Base-by-base conservation (phyloP, 2,888 invertebrate species). In the Diaprepes abbreviatus region DNA sequence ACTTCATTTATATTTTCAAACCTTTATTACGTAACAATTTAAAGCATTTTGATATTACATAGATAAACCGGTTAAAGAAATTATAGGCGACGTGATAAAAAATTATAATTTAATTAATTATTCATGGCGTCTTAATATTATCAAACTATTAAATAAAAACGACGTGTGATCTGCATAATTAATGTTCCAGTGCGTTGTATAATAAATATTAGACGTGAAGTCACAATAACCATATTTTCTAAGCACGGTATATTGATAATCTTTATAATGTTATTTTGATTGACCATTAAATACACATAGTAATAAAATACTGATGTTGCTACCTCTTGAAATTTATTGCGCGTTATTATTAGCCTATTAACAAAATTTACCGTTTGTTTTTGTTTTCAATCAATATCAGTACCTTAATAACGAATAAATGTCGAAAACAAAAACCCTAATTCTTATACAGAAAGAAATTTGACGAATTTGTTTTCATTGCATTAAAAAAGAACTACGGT, bases 101-200 rank as follows among this genome's bases (percentile, higher is more conserved):
- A 43, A 43, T 24, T 38, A 24, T 7, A 28, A 43, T 31, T 17
- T 50, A 24, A 65, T 65, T 65, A 63, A 28, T 65, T 14, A 65
- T 65, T 65, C 64, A 65, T 21, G 35, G 35, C 64, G 43, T 55
- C 64, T 65, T 9, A 65, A 35, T 31, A 65, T 52, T 55, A 65
- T 65, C 40, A 55, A 57, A 52, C 64, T 45, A 65, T 65, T 65
- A 65, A 65, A 65, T 57, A 57, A 65, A 65, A 65, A 38, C 64
- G 54, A 55, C 28, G 31, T 65, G 55, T 52, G 64, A 65, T 65
- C 64, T 54, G 64, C 64, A 65, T 65, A 65, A 65, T 54, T 65
- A 65, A 65, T 65, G 64, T 12, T 45, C 16, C 38, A 57, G 45
- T 55, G 55, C 45, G 55, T 65, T 55, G 64, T 65, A 31, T 65